Base-by-base conservation (phyloP, 2,888 invertebrate genomes). In the Phaonia tiefii region DNA sequence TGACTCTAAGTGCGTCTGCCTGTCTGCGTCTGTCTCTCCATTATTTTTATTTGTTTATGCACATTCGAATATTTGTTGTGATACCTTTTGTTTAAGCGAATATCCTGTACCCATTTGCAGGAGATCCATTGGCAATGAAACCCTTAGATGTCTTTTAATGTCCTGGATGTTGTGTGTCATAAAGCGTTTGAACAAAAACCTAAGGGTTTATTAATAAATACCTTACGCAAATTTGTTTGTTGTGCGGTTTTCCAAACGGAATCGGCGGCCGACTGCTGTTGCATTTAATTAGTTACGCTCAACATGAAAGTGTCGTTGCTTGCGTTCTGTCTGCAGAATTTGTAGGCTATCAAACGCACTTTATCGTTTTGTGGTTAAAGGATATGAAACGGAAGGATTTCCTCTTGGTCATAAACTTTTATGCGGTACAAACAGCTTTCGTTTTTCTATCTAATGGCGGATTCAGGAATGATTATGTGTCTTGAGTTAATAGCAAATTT, bases 191-290 rank as follows among this genome's bases (percentile, higher is more conserved):
- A 22, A 15, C 11, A 1, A 51, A 20, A 54, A 44, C 39, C 49
- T n/a, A 74, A 73, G 71, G 78, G 67, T 78, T 81, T 81, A 75
- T 78, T 75, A 75, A 75, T 81, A 81, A 80, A 77, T 80, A 74
- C 80, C 66, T 70, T 73, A 76, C 56, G 73, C 73, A 80, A 65
- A 54, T 80, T 44, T 54, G 42, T 49, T 71, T 80, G 74, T 54
- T 77, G 80, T n/a, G n/a, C n/a, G n/a, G n/a, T n/a, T 65, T 80
- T 80, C 66, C 25, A 39, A 60, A n/a, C 7, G 63, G 3, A 37
- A 31, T 42, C 20, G 10, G 22, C 26, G 39, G 39, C 39, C 11
- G 31, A 15, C 58, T 58, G 58, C 58, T 42, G 63, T 63, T 63
- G 63, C 63, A 63, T 81, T 75, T 81, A 81, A 81, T 78, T 81